Conservation (phyloP, 2,113 vertebrate genomes). For the Aspidoscelis tigris region DNA sequence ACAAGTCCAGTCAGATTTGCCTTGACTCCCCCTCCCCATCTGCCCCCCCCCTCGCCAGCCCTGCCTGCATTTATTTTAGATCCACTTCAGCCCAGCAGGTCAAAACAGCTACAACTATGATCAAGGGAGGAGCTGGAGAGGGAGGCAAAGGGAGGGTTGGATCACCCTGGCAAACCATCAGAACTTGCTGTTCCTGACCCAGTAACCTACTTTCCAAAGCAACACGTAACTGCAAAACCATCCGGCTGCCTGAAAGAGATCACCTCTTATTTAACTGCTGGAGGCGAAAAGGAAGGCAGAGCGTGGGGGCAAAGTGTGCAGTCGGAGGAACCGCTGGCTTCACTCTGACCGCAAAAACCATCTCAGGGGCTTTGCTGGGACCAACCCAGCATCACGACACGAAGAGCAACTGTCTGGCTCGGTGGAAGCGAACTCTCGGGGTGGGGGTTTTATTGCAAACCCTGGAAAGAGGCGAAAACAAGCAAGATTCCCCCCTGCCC, state of each 20-base stretch:
- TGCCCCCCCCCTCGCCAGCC: not conserved
- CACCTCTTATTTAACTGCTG: conserved; percentile 84
- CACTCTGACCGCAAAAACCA: conserved; percentile 45
- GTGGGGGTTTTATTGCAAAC: not conserved
- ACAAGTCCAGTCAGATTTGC: conserved; percentile 28
- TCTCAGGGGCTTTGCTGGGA: conserved; percentile 30
- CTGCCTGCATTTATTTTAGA: conserved; percentile 47
- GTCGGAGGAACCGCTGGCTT: conserved; percentile 39
- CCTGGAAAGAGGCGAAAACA: not conserved
- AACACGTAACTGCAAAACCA: conserved; percentile 81
- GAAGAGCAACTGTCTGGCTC: not conserved
- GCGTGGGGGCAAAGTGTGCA: not conserved
- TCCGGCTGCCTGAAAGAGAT: conserved; percentile 66
- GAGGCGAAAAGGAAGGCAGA: conserved; percentile 6
- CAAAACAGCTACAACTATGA: conserved; percentile 80
- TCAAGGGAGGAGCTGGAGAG: conserved; percentile 24
- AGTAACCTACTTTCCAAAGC: conserved; percentile 93
- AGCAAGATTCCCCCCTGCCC: no score
- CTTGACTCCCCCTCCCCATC: accelerated
- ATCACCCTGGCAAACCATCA: conserved; percentile 82
- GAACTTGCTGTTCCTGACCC: conserved; percentile 91
- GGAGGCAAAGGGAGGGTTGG: conserved; percentile 55
- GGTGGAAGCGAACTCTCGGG: accelerated
- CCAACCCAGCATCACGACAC: conserved; percentile 4
- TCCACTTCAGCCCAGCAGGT: conserved; percentile 87